phyloP scores from a whole-genome alignment of 2,797 vertebrate genomes.

The Eidolon dupreanum region DNA sequence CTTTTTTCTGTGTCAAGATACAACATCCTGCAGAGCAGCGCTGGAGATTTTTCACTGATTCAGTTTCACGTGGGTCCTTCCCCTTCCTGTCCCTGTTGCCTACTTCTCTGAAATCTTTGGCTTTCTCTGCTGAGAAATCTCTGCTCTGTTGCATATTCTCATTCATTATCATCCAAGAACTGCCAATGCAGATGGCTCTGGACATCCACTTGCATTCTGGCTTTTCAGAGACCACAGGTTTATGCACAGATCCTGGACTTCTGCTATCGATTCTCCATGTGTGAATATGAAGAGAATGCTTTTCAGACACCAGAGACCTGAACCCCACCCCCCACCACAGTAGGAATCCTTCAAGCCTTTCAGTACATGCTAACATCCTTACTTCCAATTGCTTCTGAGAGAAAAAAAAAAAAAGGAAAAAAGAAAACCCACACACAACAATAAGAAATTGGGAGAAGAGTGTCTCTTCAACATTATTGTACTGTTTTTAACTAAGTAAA shows the following conservation, averaged over 20 bases:
- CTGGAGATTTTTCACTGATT: slow-evolving; percentile 90
- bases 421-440: not conserved
- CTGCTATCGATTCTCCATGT: not conserved
- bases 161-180: not conserved
- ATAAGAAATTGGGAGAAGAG: not conserved
- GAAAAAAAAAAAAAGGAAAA: no score
- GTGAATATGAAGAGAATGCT: not conserved
- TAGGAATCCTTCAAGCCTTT: not conserved
- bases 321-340: not conserved
- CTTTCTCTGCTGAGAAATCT: not conserved
- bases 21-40: slow-evolving; percentile 82
- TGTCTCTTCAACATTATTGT: not conserved
- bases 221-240: not conserved
- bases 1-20: slow-evolving; percentile 90
- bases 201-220: not conserved
- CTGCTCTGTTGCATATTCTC: not conserved
- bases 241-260: not conserved
- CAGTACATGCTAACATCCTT: not conserved
- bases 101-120: not conserved
- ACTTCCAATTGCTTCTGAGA: not conserved
- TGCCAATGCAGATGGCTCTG: not conserved
- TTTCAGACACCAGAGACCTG: not conserved
- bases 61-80: slow-evolving; percentile 89
- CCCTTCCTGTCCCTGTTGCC: not conserved
- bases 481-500: not conserved